Evolutionary conservation across 2,113 vertebrate genomes (phyloP).

Genomic region (Epinephelus cyanopodus): DNA sequence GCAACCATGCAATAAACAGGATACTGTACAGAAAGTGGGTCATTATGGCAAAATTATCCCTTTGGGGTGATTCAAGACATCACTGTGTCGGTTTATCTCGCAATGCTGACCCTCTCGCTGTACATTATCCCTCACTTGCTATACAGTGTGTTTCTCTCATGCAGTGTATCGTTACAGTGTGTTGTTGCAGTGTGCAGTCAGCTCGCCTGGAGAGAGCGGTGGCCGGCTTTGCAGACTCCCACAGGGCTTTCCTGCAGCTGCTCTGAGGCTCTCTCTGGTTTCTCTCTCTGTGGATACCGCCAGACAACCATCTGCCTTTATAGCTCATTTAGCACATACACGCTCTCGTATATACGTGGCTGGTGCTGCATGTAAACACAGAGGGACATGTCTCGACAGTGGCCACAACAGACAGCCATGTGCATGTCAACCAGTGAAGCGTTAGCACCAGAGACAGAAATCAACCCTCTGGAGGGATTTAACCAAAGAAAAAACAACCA

Average conservation of each 20-base stretch:
- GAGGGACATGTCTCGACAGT: conserved; percentile 26
- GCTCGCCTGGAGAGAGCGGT: conserved; percentile 33
- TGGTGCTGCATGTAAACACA: conserved; percentile 53
- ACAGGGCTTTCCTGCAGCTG: conserved; percentile 64
- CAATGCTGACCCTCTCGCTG: too few species aligned
- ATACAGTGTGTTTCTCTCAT: neutral
- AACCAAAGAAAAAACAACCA: neutral
- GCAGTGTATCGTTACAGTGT: conserved; percentile 5
- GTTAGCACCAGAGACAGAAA: neutral
- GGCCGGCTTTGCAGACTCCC: conserved; percentile 50
- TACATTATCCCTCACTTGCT: too few species aligned
- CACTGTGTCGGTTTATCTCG: too few species aligned
- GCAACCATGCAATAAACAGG: too few species aligned
- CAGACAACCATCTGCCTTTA: conserved; percentile 67
- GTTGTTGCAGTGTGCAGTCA: conserved; percentile 11
- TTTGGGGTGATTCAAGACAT: too few species aligned
- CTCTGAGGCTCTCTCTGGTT: conserved; percentile 49
- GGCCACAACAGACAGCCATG: conserved; percentile 6
- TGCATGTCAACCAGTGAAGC: neutral
- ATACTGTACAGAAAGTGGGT: too few species aligned
- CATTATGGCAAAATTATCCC: too few species aligned
- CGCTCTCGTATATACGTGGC: conserved; percentile 11
- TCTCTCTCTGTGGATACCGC: conserved; percentile 35
- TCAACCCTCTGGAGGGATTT: neutral
- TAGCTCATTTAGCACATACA: conserved; percentile 61